These are phyloP conservation scores for Aulostomus chinensis DNA, from an alignment of 2,797 vertebrate genomes.

Conservation along the genomic window DNA sequence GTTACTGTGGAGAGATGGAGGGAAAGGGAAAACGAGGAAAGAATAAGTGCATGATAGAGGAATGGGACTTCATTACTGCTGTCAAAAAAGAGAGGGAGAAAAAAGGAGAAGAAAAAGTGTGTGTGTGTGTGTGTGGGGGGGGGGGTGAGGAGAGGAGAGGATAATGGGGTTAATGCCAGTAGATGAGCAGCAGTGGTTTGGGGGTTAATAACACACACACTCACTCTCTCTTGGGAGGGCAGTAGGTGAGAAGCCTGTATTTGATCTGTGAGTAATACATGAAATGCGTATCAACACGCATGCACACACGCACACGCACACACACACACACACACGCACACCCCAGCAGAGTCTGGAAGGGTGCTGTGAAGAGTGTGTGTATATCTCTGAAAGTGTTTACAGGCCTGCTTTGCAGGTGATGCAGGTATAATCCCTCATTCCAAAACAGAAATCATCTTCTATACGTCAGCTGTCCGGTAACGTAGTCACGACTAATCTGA, in stretches of 20 bases:
- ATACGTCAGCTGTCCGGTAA: too few relatives aligned
- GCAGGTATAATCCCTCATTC: too few relatives aligned
- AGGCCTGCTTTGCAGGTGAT: neutral
- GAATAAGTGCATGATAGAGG: slow-evolving; percentile 51
- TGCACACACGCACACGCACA: too few relatives aligned
- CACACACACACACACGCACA: too few relatives aligned
- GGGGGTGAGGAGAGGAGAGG: slow-evolving; percentile 31
- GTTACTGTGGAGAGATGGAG: slow-evolving; percentile 53
- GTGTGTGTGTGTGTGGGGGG: too few relatives aligned
- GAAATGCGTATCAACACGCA: slow-evolving; percentile 54
- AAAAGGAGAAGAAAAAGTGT: slow-evolving; percentile 13
- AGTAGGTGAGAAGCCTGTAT: slow-evolving; percentile 56
- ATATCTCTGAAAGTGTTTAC: slow-evolving; percentile 17
- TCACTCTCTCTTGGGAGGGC: slow-evolving; percentile 55
- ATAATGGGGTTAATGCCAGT: slow-evolving; percentile 71
- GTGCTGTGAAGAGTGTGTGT: slow-evolving; percentile 7
- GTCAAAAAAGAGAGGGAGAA: slow-evolving; percentile 29
- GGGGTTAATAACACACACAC: slow-evolving; percentile 69
- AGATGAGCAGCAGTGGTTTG: slow-evolving; percentile 60
- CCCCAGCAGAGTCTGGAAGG: too few relatives aligned
- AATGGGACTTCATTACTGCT: slow-evolving; percentile 58
- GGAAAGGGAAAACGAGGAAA: slow-evolving; percentile 48
- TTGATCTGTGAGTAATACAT: slow-evolving; percentile 67
- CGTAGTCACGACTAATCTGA: too few relatives aligned
- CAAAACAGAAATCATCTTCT: too few relatives aligned